Conservation (phyloP, 2,797 vertebrate genomes). For the Notolepis coatsorum region DNA sequence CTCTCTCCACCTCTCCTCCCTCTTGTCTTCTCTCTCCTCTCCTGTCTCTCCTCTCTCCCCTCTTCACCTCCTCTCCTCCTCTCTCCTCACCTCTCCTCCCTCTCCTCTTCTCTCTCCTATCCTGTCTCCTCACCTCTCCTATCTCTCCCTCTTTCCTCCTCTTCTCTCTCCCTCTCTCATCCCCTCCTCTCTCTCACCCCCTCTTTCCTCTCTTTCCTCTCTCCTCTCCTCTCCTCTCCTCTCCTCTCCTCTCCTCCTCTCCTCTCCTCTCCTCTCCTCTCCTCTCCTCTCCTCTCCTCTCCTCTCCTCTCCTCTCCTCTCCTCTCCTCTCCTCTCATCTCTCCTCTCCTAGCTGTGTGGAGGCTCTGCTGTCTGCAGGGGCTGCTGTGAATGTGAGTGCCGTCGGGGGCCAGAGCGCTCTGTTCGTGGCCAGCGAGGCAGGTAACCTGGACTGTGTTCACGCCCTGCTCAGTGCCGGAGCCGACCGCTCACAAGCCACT, state of each 20-base stretch:
- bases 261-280: neutral
- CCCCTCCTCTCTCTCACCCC: neutral
- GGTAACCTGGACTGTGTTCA: conserved; percentile 85
- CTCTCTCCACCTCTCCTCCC: no score
- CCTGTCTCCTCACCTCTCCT: neutral
- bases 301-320: neutral
- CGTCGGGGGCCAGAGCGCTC: conserved; percentile 86
- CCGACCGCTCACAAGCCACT: conserved; percentile 82
- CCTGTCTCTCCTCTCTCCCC: no score
- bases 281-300: neutral
- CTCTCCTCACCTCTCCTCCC: neutral
- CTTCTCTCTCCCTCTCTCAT: neutral
- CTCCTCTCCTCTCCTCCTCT: neutral
- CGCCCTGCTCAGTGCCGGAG: conserved; percentile 85
- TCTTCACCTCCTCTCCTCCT: no score
- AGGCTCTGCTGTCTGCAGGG: conserved; percentile 86
- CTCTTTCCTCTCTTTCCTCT: no score
- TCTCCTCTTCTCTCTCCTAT: neutral
- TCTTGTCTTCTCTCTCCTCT: neutral
- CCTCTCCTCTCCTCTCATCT: neutral
- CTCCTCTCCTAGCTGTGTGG: conserved; percentile 84
- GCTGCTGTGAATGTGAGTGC: conserved; percentile 85
- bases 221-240: neutral
- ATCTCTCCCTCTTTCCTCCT: conserved; percentile 70
- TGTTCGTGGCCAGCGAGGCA: conserved; percentile 90